These are phyloP conservation scores for Hemithea aestivaria DNA, from an alignment of 2,888 invertebrate species.

Conservation along the genomic window DNA sequence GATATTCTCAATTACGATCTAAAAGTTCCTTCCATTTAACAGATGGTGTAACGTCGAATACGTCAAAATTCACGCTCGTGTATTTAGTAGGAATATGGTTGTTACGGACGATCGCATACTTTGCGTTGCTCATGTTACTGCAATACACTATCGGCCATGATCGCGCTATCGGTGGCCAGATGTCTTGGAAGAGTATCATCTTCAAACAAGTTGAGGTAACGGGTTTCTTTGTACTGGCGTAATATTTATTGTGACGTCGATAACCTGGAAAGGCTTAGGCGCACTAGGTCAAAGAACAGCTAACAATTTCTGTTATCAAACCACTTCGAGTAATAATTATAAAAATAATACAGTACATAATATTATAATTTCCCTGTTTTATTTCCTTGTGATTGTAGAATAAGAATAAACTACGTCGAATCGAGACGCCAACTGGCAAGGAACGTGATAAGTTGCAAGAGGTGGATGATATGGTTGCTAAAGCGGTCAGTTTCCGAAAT, in stretches of 20 bases:
- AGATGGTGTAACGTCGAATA: neutral
- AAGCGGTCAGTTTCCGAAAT: constrained; percentile 55
- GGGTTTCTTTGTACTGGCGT: no score
- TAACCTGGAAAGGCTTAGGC: no score
- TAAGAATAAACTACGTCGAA: constrained; percentile 31
- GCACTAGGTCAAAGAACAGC: no score
- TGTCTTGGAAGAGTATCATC: constrained; percentile 60
- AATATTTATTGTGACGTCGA: no score
- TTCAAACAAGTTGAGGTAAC: constrained; percentile 53
- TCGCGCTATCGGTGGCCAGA: constrained; percentile 59
- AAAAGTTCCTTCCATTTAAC: no score
- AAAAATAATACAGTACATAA: no score
- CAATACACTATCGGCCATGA: constrained; percentile 54
- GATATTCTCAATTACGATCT: no score
- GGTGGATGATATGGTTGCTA: constrained; percentile 61
- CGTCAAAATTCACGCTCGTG: constrained; percentile 1
- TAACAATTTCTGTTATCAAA: no score
- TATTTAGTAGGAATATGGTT: no score
- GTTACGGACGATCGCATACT: constrained; percentile 31
- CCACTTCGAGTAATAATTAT: no score
- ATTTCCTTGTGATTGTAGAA: constrained; percentile 36
- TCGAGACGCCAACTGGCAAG: constrained; percentile 39
- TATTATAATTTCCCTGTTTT: neutral
- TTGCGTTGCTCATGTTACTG: constrained; percentile 53
- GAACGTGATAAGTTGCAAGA: constrained; percentile 53